Percentiles rank a stretch among this genome's conserved stretches.
Conservation (phyloP, 2,888 invertebrate genomes). For the Lithophane leautieri region DNA sequence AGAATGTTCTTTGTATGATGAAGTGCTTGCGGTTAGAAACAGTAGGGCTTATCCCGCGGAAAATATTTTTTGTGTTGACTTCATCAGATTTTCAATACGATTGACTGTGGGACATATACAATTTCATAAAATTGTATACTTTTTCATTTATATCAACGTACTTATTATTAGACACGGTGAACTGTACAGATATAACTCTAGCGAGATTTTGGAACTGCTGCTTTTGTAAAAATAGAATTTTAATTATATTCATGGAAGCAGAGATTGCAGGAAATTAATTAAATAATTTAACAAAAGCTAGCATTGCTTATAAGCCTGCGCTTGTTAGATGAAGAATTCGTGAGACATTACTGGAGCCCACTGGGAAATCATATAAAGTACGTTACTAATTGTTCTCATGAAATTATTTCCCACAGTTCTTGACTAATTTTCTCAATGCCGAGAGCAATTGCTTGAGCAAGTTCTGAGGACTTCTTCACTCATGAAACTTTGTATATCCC, state of each 20-base stretch:
- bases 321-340: constrained; percentile 51
- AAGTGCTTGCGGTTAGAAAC: neutral
- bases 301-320: constrained; percentile 19
- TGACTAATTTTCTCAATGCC: constrained; percentile 49
- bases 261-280: constrained; percentile 29
- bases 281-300: constrained; percentile 39
- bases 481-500: constrained; percentile 47
- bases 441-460: constrained; percentile 31
- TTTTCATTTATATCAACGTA: neutral
- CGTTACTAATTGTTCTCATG: constrained; percentile 56
- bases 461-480: constrained; percentile 20
- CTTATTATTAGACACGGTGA: neutral
- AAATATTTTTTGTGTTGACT: neutral
- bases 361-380: constrained; percentile 66
- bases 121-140: neutral
- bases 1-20: neutral
- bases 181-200: neutral
- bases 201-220: neutral
- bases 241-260: neutral
- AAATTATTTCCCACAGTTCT: constrained; percentile 48
- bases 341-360: constrained; percentile 37
- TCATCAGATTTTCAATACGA: neutral
- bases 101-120: neutral
- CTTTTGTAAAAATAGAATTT: neutral
- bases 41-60: neutral